A percentile compares a stretch with the other conserved stretches of the same genome.
Conservation (phyloP, 2,888 invertebrate genomes). For the Catocala nupta region DNA sequence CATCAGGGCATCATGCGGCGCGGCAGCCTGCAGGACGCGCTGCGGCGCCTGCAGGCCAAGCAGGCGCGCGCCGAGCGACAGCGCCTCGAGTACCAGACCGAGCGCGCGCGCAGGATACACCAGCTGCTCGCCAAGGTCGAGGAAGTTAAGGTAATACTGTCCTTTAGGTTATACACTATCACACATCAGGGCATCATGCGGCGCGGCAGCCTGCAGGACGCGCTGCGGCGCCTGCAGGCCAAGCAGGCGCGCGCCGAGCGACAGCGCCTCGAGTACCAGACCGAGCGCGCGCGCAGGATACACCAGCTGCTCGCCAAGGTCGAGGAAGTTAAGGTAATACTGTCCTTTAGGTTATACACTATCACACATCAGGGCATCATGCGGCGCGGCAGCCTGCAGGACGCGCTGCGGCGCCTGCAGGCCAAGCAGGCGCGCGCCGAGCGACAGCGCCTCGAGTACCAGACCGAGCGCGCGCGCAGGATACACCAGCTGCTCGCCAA, state of each 20-base stretch:
- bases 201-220: constrained; percentile 94
- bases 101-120: constrained; percentile 94
- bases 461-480: constrained; percentile 94
- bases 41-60: constrained; percentile 94
- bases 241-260: constrained; percentile 97
- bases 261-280: constrained; percentile 93
- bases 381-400: constrained; percentile 93
- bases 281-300: constrained; percentile 94
- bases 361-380: constrained; percentile 90
- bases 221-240: constrained; percentile 92
- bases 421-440: constrained; percentile 97
- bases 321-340: constrained; percentile 90
- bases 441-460: constrained; percentile 93
- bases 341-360: too few species aligned
- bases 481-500: constrained; percentile 94
- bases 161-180: too few species aligned
- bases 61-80: constrained; percentile 97
- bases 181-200: constrained; percentile 92
- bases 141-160: constrained; percentile 88
- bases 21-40: constrained; percentile 93
- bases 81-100: constrained; percentile 93
- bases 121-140: constrained; percentile 95
- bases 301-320: constrained; percentile 95
- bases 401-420: constrained; percentile 93
- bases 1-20: constrained; percentile 93